Base-by-base conservation (phyloP, 2,888 invertebrate genomes). In the Periphyllus acericola region DNA sequence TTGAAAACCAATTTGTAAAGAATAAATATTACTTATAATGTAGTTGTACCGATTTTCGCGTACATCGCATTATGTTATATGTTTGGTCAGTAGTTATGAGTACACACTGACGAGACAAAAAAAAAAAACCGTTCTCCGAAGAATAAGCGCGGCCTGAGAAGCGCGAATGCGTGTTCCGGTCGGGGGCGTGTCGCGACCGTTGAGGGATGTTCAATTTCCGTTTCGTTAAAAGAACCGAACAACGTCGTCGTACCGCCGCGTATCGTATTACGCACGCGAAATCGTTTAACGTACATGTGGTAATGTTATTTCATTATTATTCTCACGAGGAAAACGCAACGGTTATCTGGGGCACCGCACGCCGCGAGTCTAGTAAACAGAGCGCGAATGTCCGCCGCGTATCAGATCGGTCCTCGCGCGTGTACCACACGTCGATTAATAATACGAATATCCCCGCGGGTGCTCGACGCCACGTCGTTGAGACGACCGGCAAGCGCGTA, bases 151-250 rank as follows among this genome's bases (percentile, higher is more conserved):
- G 29, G 46, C 3, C 6, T 9, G 40, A 40, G 40, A 34, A 19
- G 25, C 8, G 72, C 3, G 74, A 40, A 76, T 71, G 52, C 25
- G n/a, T 76, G 40, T 76, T 52, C 40, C 52, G 40, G 46, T 19
- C 9, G 46, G 78, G 29, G 85, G 85, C 71, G 85, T 79, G 85
- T 34, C 71, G 25, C 52, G 19, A 40, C 78, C 84, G 76, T 84
- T 85, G 29, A 79, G 79, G 85, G 71, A 78, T 78, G 78, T 71
- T 79, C 71, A 14, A 85, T 85, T 79, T 84, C 84, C 84, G 84
- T 84, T 84, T 66, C 46, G 60, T 14, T 25, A 40, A 68, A 68
- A 76, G 29, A 76, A 52, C 19, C 40, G 17, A 76, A 3, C 4
- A 66, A 29, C n/a, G n/a, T 36, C 60, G n/a, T 60, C 60, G 3